Evolutionary conservation across 2,888 invertebrate genomes (phyloP), one percentile per base, ranked within the genome.

Genomic region (Eurytoma californica): DNA sequence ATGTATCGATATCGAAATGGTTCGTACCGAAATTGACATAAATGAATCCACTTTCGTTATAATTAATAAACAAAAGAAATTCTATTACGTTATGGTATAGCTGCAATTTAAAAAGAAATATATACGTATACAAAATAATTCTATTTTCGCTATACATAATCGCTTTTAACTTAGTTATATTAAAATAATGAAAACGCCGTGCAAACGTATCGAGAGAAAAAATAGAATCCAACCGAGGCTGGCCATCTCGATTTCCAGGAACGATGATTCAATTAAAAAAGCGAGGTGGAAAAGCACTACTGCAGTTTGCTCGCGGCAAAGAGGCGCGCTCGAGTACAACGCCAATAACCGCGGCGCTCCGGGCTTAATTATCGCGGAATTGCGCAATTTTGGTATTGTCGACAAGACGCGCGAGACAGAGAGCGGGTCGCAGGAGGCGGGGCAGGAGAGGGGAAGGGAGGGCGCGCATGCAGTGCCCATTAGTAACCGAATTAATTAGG

Each of bases 401-500:
- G 65, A 55, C 67, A 76, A 61, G 58, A 60, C 55, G 60, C n/a
- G 47, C 47, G 65, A 3, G 61, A 18, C 24, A 14, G 61, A 61
- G 51, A 47, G 57, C 28, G 61, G 65, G 73, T n/a, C 7, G 13
- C 47, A 51, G 53, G 53, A 61, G 28, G 60, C 5, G 47, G 47
- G 20, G 16, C 13, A 1, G 51, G 16, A 9, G 14, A 28, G 16
- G 18, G 12, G 18, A 49, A 24, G 3, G 51, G 13, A 24, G 2
- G 47, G n/a, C 49, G 16, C 16, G 24, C 69, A 77, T 75, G 75
- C 80, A 79, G 82, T 75, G 77, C 81, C 85, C 88, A 89, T 89
- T 88, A 88, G 87, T 89, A 88, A 89, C 87, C 88, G 88, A 89
- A 89, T 88, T 89, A 89, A 89, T 89, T 89, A 87, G 87, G 87